A percentile compares a stretch with the other conserved stretches of the same genome.
These are phyloP conservation scores for Sphaeramia orbicularis DNA, from an alignment of 2,797 vertebrate genomes.

Conservation along the genomic window DNA sequence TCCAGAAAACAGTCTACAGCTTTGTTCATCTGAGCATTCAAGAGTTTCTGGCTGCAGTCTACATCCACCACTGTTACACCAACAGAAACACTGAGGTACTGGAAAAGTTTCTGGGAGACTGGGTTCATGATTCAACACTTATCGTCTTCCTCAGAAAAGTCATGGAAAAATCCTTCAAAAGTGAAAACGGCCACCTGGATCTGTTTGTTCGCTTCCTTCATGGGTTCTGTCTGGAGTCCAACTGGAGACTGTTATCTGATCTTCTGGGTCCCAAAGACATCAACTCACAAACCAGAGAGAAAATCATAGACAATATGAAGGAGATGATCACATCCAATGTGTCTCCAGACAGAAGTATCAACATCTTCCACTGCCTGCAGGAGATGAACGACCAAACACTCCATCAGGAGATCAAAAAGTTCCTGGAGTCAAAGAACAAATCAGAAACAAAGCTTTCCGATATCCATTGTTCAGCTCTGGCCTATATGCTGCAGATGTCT, in stretches of 20 bases:
- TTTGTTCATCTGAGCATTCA: background rate
- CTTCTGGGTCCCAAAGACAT: background rate
- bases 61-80: background rate
- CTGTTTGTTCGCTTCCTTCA: constrained; percentile 2
- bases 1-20: too few species aligned
- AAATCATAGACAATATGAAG: background rate
- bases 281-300: background rate
- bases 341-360: background rate
- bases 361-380: background rate
- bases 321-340: background rate
- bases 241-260: background rate
- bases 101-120: background rate
- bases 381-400: background rate
- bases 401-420: background rate
- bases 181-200: constrained; percentile 1
- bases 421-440: background rate
- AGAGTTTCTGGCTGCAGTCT: background rate
- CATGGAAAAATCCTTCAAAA: background rate
- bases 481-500: constrained; percentile 6
- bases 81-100: background rate
- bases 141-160: background rate
- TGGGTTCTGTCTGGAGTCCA: background rate
- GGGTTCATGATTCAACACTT: background rate
- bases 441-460: background rate
- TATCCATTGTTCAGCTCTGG: background rate